A percentile compares a stretch with the other conserved stretches of the same genome.
Evolutionary conservation across 2,797 vertebrate genomes (phyloP).

Genomic region (Gallinago solitaria): DNA sequence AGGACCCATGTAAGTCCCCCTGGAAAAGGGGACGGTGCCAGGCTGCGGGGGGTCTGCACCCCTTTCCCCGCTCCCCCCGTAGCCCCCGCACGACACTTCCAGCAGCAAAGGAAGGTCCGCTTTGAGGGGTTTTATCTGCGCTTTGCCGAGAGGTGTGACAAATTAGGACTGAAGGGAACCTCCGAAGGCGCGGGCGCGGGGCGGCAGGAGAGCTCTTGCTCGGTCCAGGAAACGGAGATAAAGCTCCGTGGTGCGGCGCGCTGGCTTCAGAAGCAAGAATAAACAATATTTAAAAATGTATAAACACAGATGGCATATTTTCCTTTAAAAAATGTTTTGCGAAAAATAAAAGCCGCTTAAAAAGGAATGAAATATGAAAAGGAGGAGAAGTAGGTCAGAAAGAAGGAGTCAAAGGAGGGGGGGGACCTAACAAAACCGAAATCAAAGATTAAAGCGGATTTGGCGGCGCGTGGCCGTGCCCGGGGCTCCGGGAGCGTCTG

Average conservation of each 20-base stretch:
- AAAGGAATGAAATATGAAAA: slow-evolving; percentile 46
- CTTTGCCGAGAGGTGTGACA: neutral
- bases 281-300: slow-evolving; percentile 53
- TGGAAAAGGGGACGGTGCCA: neutral
- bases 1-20: rapidly evolving
- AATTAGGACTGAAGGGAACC: neutral
- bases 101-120: neutral
- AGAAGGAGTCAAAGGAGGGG: neutral
- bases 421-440: neutral
- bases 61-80: neutral
- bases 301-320: slow-evolving; percentile 47
- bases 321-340: neutral
- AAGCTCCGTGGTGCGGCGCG: neutral
- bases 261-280: slow-evolving; percentile 22
- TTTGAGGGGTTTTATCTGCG: neutral
- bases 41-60: neutral
- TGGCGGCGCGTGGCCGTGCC: rapidly evolving
- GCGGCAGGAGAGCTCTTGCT: neutral
- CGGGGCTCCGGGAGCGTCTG: neutral
- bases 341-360: slow-evolving; percentile 22
- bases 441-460: neutral
- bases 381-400: slow-evolving; percentile 20
- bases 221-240: neutral
- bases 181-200: neutral
- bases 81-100: neutral